These are phyloP conservation scores for Tigriopus californicus DNA, from an alignment of 2,888 invertebrate species.

Conservation along the genomic window DNA sequence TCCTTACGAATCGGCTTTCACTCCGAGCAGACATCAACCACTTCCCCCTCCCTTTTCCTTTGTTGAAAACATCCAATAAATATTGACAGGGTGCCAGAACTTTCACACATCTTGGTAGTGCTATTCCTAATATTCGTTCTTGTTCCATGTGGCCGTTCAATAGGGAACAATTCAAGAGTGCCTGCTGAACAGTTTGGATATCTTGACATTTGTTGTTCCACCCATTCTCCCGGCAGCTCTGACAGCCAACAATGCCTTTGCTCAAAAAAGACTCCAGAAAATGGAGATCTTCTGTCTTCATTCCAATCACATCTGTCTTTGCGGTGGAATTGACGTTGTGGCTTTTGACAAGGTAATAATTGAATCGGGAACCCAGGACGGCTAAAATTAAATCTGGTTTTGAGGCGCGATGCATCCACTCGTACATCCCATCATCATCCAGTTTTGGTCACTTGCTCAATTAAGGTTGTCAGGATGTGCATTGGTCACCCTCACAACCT, in stretches of 20 bases:
- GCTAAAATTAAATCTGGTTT: background rate
- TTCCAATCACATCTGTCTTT: slow-evolving; percentile 24
- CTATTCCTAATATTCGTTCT: background rate
- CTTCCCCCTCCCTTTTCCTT: no score
- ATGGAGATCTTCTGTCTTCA: slow-evolving; percentile 24
- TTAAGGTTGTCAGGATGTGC: slow-evolving; percentile 5
- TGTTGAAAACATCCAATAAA: no score
- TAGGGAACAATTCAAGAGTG: slow-evolving; percentile 21
- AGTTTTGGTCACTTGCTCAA: slow-evolving; percentile 12
- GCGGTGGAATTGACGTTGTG: slow-evolving; percentile 24
- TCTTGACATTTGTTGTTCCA: slow-evolving; percentile 24
- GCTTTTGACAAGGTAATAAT: slow-evolving; percentile 25
- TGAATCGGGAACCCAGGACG: background rate
- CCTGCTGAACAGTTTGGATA: slow-evolving; percentile 23
- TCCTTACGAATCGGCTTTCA: no score
- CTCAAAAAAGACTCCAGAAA: slow-evolving; percentile 23
- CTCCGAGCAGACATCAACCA: no score
- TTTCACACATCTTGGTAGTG: background rate
- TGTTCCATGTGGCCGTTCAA: slow-evolving; percentile 7
- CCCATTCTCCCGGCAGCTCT: slow-evolving; percentile 24
- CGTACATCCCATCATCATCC: background rate
- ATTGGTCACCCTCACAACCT: slow-evolving; percentile 14
- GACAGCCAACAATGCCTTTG: slow-evolving; percentile 24
- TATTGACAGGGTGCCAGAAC: no score
- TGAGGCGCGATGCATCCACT: background rate